These are phyloP conservation scores for Pristionchus fissidentatus DNA, from an alignment of 2,888 invertebrate species.

Conservation along the genomic window DNA sequence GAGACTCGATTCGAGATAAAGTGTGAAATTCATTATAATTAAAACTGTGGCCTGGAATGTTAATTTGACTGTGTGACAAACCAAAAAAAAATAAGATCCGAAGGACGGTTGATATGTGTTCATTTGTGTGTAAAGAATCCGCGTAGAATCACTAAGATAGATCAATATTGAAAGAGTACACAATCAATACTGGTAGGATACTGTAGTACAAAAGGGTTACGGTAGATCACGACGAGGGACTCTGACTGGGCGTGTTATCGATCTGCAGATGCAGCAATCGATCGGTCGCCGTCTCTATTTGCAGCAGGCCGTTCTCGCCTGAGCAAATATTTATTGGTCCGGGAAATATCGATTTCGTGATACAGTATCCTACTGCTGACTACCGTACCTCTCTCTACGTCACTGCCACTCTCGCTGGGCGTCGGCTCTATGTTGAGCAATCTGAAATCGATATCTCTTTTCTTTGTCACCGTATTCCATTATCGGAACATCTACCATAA, in stretches of 20 bases:
- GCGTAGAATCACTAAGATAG: too few species aligned
- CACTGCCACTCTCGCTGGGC: slow-evolving; percentile 25
- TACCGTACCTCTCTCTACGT: slow-evolving; percentile 5
- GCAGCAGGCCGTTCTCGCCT: background rate
- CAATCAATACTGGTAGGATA: background rate
- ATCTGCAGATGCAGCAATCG: slow-evolving; percentile 22
- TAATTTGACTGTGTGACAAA: too few species aligned
- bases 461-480: too few species aligned
- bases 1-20: too few species aligned
- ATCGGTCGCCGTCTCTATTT: slow-evolving; percentile 22
- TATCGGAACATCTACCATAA: too few species aligned
- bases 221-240: slow-evolving; percentile 6
- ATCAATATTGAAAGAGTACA: too few species aligned
- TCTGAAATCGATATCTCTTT: slow-evolving; percentile 21
- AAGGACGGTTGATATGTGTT: too few species aligned
- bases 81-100: too few species aligned
- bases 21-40: too few species aligned
- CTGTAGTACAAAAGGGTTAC: background rate
- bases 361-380: background rate
- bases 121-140: too few species aligned
- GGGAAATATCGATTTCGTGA: slow-evolving; percentile 12
- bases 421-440: slow-evolving; percentile 41
- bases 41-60: too few species aligned
- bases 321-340: background rate
- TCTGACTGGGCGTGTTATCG: slow-evolving; percentile 34